These are phyloP conservation scores for Chroicocephalus ridibundus DNA, from an alignment of 2,113 vertebrate genomes.

Conservation along the genomic window DNA sequence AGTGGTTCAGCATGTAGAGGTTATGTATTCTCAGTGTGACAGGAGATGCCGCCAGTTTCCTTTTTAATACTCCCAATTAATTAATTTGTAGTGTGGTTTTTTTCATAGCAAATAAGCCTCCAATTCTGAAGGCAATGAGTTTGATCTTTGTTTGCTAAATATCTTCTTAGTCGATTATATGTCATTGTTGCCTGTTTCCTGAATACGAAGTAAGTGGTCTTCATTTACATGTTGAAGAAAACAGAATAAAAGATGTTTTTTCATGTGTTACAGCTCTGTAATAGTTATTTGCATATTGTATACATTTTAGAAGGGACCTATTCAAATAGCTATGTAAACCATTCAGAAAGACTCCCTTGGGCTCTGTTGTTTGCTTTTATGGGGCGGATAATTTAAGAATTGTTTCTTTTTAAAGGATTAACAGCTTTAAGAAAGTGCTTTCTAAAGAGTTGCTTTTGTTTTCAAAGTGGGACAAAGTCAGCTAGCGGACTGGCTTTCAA, in stretches of 20 bases:
- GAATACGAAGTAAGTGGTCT: not conserved
- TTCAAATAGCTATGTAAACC: not conserved
- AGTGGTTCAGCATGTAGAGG: not conserved
- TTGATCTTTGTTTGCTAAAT: not conserved
- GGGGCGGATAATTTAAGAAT: not conserved
- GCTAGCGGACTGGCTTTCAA: not conserved
- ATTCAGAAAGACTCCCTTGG: not conserved
- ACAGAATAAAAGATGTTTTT: not conserved
- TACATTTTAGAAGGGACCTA: not conserved
- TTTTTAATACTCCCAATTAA: not conserved
- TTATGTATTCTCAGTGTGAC: not conserved
- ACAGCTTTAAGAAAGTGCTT: not conserved
- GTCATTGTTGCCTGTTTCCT: not conserved
- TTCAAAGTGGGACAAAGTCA: not conserved
- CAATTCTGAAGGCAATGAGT: not conserved
- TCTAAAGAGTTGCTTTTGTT: constrained; percentile 22
- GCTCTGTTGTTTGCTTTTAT: not conserved
- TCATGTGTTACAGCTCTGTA: not conserved
- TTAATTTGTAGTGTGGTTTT: not conserved
- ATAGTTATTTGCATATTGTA: not conserved
- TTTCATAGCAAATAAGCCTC: not conserved
- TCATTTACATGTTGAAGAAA: not conserved
- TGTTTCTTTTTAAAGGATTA: constrained; percentile 36
- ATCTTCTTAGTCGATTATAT: not conserved
- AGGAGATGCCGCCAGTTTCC: not conserved